Evolutionary conservation across 2,888 invertebrate species (phyloP).

Genomic region (Meliscaeva auricollis): DNA sequence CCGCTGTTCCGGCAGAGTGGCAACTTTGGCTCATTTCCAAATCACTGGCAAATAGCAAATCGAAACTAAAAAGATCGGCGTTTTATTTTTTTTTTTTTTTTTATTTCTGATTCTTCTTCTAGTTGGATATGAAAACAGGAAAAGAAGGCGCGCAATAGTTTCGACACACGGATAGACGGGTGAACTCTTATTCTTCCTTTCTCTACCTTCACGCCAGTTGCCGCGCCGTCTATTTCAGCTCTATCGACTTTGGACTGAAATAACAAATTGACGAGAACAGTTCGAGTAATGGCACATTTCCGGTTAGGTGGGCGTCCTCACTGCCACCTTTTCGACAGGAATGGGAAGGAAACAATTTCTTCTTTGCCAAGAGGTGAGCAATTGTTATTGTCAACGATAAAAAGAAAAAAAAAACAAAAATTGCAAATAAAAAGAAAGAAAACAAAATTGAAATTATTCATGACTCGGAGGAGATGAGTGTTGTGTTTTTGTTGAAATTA

Average conservation of each 20-base stretch:
- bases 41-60: slow-evolving; percentile 73
- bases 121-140: slow-evolving; percentile 46
- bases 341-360: slow-evolving; percentile 63
- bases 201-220: background rate
- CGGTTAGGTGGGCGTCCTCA: slow-evolving; percentile 37
- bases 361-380: slow-evolving; percentile 58
- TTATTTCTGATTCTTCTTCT: no score
- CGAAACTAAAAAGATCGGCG: slow-evolving; percentile 56
- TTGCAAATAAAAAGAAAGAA: slow-evolving; percentile 48
- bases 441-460: slow-evolving; percentile 56
- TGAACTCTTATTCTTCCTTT: slow-evolving; percentile 15
- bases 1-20: slow-evolving; percentile 65
- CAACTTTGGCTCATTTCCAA: slow-evolving; percentile 74
- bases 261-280: slow-evolving; percentile 74
- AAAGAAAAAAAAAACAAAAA: background rate
- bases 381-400: slow-evolving; percentile 61
- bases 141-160: slow-evolving; percentile 64
- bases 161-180: slow-evolving; percentile 44
- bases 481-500: slow-evolving; percentile 24
- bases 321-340: slow-evolving; percentile 5
- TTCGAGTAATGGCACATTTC: slow-evolving; percentile 74
- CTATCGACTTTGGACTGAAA: slow-evolving; percentile 69
- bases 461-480: slow-evolving; percentile 8
- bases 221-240: slow-evolving; percentile 14
- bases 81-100: slow-evolving; percentile 10